Evolutionary conservation across 2,888 invertebrate genomes (phyloP), one percentile per base, ranked within the genome.

Genomic region (Andrena trimmerana): DNA sequence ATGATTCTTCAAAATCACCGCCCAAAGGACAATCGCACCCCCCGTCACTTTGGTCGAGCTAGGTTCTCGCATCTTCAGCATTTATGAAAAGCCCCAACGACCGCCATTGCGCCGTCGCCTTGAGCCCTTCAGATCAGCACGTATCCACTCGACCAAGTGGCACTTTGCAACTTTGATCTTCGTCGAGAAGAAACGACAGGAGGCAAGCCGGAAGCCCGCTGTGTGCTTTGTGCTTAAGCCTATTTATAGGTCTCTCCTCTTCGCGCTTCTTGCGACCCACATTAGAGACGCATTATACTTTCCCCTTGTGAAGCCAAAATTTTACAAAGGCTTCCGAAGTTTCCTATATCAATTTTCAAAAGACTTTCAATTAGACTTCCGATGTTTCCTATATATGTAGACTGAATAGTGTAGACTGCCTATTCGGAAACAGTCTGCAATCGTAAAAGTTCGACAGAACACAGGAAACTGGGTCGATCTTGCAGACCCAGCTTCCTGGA

Each of bases 151-250:
- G 71, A 76, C 60, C 67, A 42, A 80, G 70, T 80, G 50, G 29
- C 74, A 80, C 85, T 86, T 66, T 48, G 78, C 62, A 73, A 70
- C 86, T 87, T 87, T 87, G 87, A 87, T 83, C 85, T 81, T 59
- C 8, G 54, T 50, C 60, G 63, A 60, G 80, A 80, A 80, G 75
- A 77, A 84, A 77, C 73, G 69, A 29, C 71, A 10, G 20, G 27
- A 36, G 68, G 63, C 33, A 52, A 63, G 73, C 31, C 63, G 73
- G 42, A 42, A 42, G 42, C 42, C 42, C 13, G 42, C 66, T 78
- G 82, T 84, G 82, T 77, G 73, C 78, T 70, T 67, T 75, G 60
- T 68, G 66, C 77, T 76, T 59, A 68, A 76, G 66, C 48, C 78
- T 84, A 86, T 84, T 86, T 84, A 86, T 84, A 77, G 80, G 50